Conservation (phyloP, 64 coral and sea anemone species). For the Pocillopora damicornis region DNA sequence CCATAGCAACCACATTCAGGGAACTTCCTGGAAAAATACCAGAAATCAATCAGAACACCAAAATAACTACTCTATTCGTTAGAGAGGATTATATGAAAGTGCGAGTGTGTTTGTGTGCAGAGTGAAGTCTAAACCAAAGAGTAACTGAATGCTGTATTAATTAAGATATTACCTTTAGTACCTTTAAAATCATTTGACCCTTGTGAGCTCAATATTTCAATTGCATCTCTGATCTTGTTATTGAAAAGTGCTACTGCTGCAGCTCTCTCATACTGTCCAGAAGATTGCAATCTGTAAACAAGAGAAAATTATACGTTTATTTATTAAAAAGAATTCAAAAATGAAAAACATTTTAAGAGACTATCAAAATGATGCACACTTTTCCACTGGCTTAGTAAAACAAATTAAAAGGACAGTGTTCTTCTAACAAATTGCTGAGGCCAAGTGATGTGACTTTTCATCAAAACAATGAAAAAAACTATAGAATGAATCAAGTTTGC, state of each 20-base stretch:
- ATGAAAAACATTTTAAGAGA: too few species aligned
- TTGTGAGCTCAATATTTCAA: constrained; percentile 75
- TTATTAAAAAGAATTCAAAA: too few species aligned
- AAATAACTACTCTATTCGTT: neutral
- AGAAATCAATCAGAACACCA: neutral
- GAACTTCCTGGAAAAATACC: constrained; percentile 36
- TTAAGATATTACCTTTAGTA: constrained; percentile 35
- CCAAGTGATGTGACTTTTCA: too few species aligned
- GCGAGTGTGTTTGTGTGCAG: too few species aligned
- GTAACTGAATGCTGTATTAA: too few species aligned
- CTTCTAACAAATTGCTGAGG: too few species aligned
- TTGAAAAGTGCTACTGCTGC: constrained; percentile 95
- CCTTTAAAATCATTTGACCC: neutral
- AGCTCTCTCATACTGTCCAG: constrained; percentile 85
- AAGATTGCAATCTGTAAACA: constrained; percentile 43
- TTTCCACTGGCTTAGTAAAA: neutral
- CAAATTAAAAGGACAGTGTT: too few species aligned
- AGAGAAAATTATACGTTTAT: neutral
- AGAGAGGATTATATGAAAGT: too few species aligned
- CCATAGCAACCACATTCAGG: constrained; percentile 96
- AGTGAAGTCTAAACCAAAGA: too few species aligned
- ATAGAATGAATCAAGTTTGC: too few species aligned
- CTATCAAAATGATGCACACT: neutral
- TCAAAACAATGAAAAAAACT: too few species aligned
- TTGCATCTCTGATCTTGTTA: constrained; percentile 84